Evolutionary conservation across 2,797 vertebrate genomes (phyloP).

Genomic region (Triplophysa bombifrons): DNA sequence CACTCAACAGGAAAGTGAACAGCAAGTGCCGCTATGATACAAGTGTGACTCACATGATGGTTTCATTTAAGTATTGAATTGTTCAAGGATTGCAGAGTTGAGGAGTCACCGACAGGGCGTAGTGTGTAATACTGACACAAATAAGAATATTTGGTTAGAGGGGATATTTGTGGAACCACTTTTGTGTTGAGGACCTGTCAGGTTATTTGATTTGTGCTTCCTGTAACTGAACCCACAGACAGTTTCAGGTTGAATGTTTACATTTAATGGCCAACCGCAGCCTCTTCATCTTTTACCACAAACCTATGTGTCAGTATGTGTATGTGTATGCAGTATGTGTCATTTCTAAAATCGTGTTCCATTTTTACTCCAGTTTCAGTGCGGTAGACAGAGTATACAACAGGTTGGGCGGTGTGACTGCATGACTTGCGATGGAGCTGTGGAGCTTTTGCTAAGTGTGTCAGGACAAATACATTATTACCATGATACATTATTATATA

Average conservation of each 20-base stretch:
- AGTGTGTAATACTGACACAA: background rate
- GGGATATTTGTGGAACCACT: background rate
- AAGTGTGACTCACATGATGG: background rate
- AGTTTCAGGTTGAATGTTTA: background rate
- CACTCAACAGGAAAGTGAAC: background rate
- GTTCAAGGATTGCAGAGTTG: background rate
- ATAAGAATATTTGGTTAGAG: background rate
- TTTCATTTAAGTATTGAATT: background rate
- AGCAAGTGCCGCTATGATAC: background rate
- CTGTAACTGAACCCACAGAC: constrained; percentile 7
- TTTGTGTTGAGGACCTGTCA: background rate
- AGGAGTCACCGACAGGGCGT: background rate
- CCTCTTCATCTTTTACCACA: constrained; percentile 7
- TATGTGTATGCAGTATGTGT: background rate
- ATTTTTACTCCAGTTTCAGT: constrained; percentile 22
- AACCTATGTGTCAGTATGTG: too few relatives aligned
- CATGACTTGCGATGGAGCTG: background rate
- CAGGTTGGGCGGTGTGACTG: background rate
- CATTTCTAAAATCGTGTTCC: constrained; percentile 19
- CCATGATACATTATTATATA: background rate
- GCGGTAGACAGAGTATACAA: background rate
- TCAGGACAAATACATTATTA: background rate
- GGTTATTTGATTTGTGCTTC: constrained; percentile 11
- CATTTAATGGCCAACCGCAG: constrained; percentile 13
- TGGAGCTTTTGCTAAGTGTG: background rate